A percentile compares a stretch with the other conserved stretches of the same genome.
phyloP scores from a whole-genome alignment of 2,113 vertebrate species.

The Aegithalos caudatus region DNA sequence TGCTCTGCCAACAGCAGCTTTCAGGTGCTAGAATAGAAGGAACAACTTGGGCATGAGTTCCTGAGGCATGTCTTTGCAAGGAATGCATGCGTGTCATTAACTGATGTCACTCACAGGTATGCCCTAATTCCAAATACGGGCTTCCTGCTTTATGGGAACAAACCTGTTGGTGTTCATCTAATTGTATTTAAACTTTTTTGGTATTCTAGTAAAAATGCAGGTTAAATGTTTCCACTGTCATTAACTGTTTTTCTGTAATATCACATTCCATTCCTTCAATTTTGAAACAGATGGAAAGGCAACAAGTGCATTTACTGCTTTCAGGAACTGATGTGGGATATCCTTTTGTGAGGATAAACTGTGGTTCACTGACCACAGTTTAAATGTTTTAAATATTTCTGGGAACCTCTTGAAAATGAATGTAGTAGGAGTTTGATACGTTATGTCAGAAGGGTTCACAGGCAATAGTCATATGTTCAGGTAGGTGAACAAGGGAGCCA shows the following conservation, averaged over 20 bases:
- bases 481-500: background rate
- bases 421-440: background rate
- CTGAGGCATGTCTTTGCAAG: background rate
- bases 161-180: fast-evolving
- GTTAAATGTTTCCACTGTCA: background rate
- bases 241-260: background rate
- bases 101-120: background rate
- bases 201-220: background rate
- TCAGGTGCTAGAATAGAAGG: background rate
- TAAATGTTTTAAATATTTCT: background rate
- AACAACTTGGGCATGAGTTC: background rate
- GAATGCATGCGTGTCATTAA: background rate
- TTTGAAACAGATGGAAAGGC: background rate
- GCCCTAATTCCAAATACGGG: background rate
- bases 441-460: background rate
- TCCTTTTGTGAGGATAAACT: background rate
- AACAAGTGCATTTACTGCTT: background rate
- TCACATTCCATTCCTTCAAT: background rate
- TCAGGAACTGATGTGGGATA: background rate
- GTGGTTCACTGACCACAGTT: background rate
- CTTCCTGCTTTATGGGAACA: background rate
- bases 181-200: background rate
- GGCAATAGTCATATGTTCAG: background rate
- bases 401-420: background rate
- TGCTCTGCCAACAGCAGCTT: background rate